These are phyloP conservation scores for Corvus moneduloides DNA, from an alignment of 2,113 vertebrate species.

Conservation along the genomic window DNA sequence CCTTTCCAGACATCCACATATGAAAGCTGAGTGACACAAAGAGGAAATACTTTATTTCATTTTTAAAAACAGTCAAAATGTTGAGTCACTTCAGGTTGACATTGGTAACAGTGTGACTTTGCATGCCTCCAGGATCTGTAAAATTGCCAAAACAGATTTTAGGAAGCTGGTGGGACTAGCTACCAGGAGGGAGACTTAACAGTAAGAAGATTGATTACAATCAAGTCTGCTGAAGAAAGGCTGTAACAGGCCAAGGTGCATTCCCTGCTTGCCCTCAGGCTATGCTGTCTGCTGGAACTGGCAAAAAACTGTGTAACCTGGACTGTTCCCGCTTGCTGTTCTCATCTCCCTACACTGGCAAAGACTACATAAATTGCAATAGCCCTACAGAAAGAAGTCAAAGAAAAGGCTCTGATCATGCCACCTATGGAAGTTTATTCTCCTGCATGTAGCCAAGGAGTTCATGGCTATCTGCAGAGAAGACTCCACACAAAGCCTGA, in stretches of 20 bases:
- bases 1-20: background rate
- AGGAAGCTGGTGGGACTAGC: background rate
- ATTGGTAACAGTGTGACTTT: background rate
- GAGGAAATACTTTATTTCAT: background rate
- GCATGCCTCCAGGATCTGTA: background rate
- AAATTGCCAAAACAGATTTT: constrained; percentile 4
- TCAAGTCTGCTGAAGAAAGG: background rate
- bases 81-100: background rate
- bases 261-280: background rate
- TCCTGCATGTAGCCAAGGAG: background rate
- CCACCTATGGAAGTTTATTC: background rate
- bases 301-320: background rate
- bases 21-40: background rate
- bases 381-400: background rate
- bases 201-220: background rate
- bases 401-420: background rate
- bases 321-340: background rate
- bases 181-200: background rate
- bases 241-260: background rate
- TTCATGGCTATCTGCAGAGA: background rate
- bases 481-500: background rate
- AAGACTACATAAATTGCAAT: background rate
- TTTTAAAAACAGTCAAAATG: background rate
- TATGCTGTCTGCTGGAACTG: background rate
- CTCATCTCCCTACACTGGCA: background rate